phyloP scores from a whole-genome alignment of 2,888 invertebrate genomes.

The Platynereis dumerilii region DNA sequence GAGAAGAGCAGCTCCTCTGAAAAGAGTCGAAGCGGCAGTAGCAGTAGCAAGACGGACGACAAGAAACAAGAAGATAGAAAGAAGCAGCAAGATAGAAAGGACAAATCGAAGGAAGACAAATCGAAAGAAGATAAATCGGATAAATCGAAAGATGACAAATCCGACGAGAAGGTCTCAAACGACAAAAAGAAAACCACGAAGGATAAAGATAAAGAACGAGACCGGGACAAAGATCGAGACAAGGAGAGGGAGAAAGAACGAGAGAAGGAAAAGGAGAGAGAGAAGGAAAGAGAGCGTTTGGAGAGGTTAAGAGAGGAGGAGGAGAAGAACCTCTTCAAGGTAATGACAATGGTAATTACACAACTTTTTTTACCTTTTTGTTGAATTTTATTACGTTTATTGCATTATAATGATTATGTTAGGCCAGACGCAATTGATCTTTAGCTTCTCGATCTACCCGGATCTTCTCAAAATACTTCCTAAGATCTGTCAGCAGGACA shows the following conservation, averaged over 20 bases:
- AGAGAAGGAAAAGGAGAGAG: slow-evolving; percentile 19
- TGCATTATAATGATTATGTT: too few relatives aligned
- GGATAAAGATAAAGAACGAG: slow-evolving; percentile 10
- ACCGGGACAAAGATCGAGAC: slow-evolving; percentile 18
- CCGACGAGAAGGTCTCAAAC: slow-evolving; percentile 36
- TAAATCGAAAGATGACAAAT: slow-evolving; percentile 14
- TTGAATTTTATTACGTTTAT: too few relatives aligned
- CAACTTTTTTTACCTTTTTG: too few relatives aligned
- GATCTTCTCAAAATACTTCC: too few relatives aligned
- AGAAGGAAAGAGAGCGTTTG: slow-evolving; percentile 11
- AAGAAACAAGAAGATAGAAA: slow-evolving; percentile 9
- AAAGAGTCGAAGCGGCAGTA: too few relatives aligned
- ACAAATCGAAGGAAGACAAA: slow-evolving; percentile 14
- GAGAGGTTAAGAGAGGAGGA: slow-evolving; percentile 10
- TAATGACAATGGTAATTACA: too few relatives aligned
- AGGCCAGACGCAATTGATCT: too few relatives aligned
- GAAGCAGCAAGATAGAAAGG: slow-evolving; percentile 20
- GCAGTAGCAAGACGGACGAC: slow-evolving; percentile 8
- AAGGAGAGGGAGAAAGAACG: not conserved
- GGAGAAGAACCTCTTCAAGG: not conserved
- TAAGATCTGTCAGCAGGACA: too few relatives aligned
- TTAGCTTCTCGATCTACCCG: too few relatives aligned
- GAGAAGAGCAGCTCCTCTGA: not conserved
- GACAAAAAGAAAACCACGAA: slow-evolving; percentile 12
- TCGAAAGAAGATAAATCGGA: not conserved